phyloP scores from a whole-genome alignment of 2,797 vertebrate genomes.

The Danionella dracula region DNA sequence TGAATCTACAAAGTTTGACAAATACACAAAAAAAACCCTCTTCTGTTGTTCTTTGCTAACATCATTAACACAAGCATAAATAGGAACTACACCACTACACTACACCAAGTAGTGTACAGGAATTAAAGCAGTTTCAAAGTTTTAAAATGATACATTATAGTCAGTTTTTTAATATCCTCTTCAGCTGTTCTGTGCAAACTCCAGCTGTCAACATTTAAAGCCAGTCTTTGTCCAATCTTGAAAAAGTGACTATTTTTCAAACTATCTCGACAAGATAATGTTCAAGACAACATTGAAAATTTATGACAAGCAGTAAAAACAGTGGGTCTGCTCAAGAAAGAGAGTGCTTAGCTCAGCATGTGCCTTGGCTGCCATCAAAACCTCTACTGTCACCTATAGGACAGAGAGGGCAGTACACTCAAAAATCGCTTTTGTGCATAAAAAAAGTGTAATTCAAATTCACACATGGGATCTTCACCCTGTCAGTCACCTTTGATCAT shows the following conservation, averaged over 20 bases:
- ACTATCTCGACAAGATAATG: too few relatives aligned
- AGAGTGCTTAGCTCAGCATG: slow-evolving; percentile 51
- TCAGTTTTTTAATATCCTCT: too few relatives aligned
- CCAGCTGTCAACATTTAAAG: too few relatives aligned
- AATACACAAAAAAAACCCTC: too few relatives aligned
- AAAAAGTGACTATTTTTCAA: slow-evolving; percentile 19
- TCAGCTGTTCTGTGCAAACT: too few relatives aligned
- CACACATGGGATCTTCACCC: not conserved
- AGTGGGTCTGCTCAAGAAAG: not conserved
- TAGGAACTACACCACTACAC: too few relatives aligned
- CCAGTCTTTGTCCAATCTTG: slow-evolving; percentile 14
- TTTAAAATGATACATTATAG: too few relatives aligned
- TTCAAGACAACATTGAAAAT: slow-evolving; percentile 10
- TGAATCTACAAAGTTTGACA: too few relatives aligned
- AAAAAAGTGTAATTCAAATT: not conserved
- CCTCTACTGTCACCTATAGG: slow-evolving; percentile 49
- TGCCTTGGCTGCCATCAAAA: slow-evolving; percentile 23
- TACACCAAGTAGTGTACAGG: too few relatives aligned
- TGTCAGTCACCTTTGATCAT: not conserved
- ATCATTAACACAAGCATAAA: too few relatives aligned
- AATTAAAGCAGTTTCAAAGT: too few relatives aligned
- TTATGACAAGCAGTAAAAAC: slow-evolving; percentile 38
- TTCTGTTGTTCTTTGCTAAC: too few relatives aligned
- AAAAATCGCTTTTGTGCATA: not conserved
- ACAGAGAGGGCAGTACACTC: not conserved